Evolutionary conservation across 2,888 invertebrate genomes (phyloP), one percentile per base, ranked within the genome.

Genomic region (Teleiodes luculella): DNA sequence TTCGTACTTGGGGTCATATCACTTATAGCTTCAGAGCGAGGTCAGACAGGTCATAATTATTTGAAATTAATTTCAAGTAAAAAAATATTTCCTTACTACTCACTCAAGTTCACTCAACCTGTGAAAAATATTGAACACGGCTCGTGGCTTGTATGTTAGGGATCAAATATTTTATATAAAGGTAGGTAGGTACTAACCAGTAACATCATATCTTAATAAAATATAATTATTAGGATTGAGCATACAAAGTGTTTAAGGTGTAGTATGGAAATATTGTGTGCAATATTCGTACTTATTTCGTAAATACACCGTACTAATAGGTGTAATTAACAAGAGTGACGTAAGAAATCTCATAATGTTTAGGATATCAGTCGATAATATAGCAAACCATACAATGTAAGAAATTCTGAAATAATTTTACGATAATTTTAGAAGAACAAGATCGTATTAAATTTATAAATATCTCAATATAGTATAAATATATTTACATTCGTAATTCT

Each of bases 401-500:
- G 67, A 67, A 70, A 67, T 61, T 60, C 74, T 70, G 76, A 84
- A 85, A 85, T 76, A 76, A 78, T 70, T 74, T 74, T 74, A 84
- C 76, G 75, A 82, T 82, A 82, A 79, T 76, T 80, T 85, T 81
- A 85, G 83, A 87, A 87, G 87, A 87, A 86, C 86, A 86, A 86
- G 85, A 86, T 80, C 80, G 80, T 87, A 86, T 83, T 87, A 83
- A 87, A 83, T 85, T 86, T 86, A 88, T 87, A 87, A 87, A 88
- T 88, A 88, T 88, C 80, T 88, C 84, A 85, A 82, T 87, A 84
- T 80, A 82, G 75, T 86, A 87, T 88, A 89, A 89, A 88, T 89
- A 88, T 89, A 89, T 89, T 86, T 89, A 89, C 89, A 89, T 73
- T 82, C 74, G 72, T 84, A 82, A 72, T 67, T 65, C 78, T 86